Base-by-base conservation (phyloP, 2,888 invertebrate genomes). In the Drosophila phalerata region DNA sequence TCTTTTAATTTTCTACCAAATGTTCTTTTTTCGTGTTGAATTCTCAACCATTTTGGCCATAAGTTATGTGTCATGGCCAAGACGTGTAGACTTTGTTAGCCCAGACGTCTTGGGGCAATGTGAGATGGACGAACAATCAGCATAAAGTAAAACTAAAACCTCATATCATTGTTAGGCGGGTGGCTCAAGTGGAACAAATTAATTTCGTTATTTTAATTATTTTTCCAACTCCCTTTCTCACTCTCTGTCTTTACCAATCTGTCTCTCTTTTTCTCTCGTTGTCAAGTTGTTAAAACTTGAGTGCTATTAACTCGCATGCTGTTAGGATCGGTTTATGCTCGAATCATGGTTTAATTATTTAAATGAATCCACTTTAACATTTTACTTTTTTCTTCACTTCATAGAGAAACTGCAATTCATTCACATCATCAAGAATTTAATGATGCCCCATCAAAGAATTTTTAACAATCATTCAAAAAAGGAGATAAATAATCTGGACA, bases 161-260 rank as follows among this genome's bases (percentile, higher is more conserved):
- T 69, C 88, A 78, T 87, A 87, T 89, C 88, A 85, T 89, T 89
- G 85, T 88, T 81, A 89, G 88, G 80, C 86, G 85, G 88, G 77
- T 89, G 89, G 77, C 79, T 85, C 83, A 85, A 85, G 88, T 85
- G 89, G 85, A 89, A 89, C 85, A 85, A 89, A 85, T 85, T 88
- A 85, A 88, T 85, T 85, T 85, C 65, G 73, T 85, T 84, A 51
- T 81, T 85, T 89, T 84, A 84, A 82, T 82, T 75, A 74, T 85
- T 69, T 62, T 77, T 53, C 19, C 11, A 2, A 38, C 45, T 47
- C 52, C 34, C 69, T 43, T 47, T 28, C 28, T 19, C 58, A 42
- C 47, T 22, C 38, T 9, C 40, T 10, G 13, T 38, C 13, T 17
- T 10, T 47, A n/a, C 34, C 19, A 43, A 34, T 42, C 30, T 25